phyloP scores from a whole-genome alignment of 2,113 vertebrate genomes.

The Malaclemys terrapin region DNA sequence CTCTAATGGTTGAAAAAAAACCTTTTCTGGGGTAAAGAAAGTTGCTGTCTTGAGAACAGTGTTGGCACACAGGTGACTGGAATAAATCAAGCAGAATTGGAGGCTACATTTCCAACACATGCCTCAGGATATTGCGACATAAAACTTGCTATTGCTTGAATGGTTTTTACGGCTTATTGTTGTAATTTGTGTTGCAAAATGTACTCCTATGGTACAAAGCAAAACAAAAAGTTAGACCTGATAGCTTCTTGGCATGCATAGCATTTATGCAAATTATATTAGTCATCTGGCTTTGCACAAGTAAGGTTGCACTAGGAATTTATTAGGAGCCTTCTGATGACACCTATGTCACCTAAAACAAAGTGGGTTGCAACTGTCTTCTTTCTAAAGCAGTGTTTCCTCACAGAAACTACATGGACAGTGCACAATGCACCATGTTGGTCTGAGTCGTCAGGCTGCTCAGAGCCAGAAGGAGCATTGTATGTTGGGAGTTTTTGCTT shows the following conservation, averaged over 20 bases:
- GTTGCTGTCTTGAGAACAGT: accelerated
- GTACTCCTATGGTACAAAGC: neutral
- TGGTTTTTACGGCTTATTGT: neutral
- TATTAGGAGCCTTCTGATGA: neutral
- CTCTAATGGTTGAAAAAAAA: neutral
- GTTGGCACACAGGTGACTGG: neutral
- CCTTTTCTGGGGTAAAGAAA: neutral
- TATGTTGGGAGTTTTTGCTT: neutral
- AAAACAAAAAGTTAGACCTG: accelerated
- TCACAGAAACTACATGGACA: accelerated
- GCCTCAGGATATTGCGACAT: neutral
- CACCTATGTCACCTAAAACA: neutral
- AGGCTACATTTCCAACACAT: neutral
- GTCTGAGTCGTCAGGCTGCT: neutral
- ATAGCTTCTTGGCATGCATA: neutral
- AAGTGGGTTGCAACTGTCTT: neutral
- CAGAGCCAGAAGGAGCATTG: neutral
- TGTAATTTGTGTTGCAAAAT: neutral
- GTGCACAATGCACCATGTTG: neutral
- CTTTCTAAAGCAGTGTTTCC: accelerated
- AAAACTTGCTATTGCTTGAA: neutral
- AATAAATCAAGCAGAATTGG: neutral
- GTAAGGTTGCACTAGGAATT: neutral
- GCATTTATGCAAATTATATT: neutral
- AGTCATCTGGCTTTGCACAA: neutral